Base-by-base conservation (phyloP, 2,113 vertebrate genomes). In the Austrofundulus limnaeus region DNA sequence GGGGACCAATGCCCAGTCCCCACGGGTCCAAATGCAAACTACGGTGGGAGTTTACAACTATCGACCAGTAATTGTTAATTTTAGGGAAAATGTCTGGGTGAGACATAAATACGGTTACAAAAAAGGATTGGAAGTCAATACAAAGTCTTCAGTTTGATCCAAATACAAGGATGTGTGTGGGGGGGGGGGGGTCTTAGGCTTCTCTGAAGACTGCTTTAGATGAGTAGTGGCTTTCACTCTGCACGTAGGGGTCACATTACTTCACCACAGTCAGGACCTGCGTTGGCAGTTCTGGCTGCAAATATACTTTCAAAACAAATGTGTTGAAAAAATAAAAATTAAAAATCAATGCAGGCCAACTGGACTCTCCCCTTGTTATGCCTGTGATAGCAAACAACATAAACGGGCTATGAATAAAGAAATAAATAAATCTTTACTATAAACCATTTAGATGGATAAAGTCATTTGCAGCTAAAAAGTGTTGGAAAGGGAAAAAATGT, bases 171-270 rank as follows among this genome's bases (percentile, higher is more conserved):
- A n/a, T n/a, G 69, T 76, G 79, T 81, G 72, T 50, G 60, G 77
- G 62, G 56, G 19, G 70, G 77, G 79, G 81, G 31, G 31, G 4
- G 31, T 34, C 31, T 83, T 31, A 61, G 70, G 70, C 67, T 73
- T 70, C 62, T 85, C 70, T 47, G 49, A 76, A 66, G 74, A 61
- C 80, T 71, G 83, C 58, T 80, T 38, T 38, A 56, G 84, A 88
- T 91, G 82, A 88, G 67, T 73, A 56, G n/a, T 14, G 38, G 78
- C 69, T 84, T 75, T 82, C 84, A 77, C 53, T 75, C 71, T 55
- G 52, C 66, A 80, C 37, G 21, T 58, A 85, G 77, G 82, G 86
- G 83, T 87, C 83, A 78, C 51, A 54, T 78, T 69, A 72, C 81
- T 71, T 79, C 74, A 72, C 42, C 54, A 4, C 12, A 19, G 60